Base-by-base conservation (phyloP, 2,113 vertebrate species). In the Grus americana region DNA sequence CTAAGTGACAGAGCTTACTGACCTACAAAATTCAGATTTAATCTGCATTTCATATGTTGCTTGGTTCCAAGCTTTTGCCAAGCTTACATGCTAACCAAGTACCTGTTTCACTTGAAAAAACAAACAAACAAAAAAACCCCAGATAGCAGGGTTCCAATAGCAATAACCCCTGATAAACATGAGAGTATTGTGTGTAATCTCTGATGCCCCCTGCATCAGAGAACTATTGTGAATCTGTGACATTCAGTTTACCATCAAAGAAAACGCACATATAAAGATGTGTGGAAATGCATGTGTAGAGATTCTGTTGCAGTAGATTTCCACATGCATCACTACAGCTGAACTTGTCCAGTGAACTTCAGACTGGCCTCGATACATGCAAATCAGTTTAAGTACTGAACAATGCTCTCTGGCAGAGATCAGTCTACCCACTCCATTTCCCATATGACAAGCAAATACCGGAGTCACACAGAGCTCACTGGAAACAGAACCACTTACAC, bases 1-100 rank as follows among this genome's bases (percentile, higher is more conserved):
- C 46, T 65, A 94, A 83, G 46, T 91, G 78, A 92, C 66, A 73
- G 71, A 90, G 55, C 54, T 61, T 71, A 47, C 62, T 79, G 74
- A 93, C 89, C 90, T 92, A 95, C 78, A 97, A 96, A 96, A 94
- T 32, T 49, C 32, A 88, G 88, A 67, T 38, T 73, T 61, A 89
- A 95, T 80, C 17, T 97, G 82, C 63, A 86, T 88, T 95, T 96
- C 84, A 76, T 4, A 15, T 24, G 59, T 49, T 88, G 44, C 72
- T 94, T 87, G 62, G 44, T 92, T 95, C 61, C 54, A 79, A 88
- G 52, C 34, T 75, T 17, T 68, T 81, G 52, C 26, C 29, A 92
- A 82, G 36, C 18, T 74, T 71, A 67, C 15, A 21, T 10, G 26
- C 34, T 88, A 93, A 71, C 15, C 63, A 93, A 85, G 30, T 20